Conservation (phyloP, 2,888 invertebrate genomes). For the Mantis religiosa region DNA sequence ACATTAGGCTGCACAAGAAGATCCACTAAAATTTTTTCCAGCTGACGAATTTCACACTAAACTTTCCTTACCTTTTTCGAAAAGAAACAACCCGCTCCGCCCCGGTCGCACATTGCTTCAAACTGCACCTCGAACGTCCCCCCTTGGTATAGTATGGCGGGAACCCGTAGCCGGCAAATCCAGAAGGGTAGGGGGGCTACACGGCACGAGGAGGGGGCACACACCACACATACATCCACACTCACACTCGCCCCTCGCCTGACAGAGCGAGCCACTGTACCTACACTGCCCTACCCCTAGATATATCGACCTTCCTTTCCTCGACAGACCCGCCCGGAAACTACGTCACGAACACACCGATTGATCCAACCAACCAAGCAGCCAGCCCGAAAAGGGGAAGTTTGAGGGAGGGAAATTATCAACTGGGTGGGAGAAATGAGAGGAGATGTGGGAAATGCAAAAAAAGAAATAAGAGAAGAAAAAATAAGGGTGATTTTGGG, state of each 20-base stretch:
- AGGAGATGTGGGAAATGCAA: neutral
- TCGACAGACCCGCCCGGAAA: slow-evolving; percentile 19
- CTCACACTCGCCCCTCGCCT: slow-evolving; percentile 1
- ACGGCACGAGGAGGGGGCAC: slow-evolving; percentile 36
- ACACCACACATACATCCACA: neutral
- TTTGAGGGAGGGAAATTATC: slow-evolving; percentile 1
- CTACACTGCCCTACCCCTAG: slow-evolving; percentile 17
- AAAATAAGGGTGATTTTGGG: neutral
- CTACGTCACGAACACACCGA: slow-evolving; percentile 24
- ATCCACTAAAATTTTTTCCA: neutral
- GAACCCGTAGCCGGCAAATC: slow-evolving; percentile 28
- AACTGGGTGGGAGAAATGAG: neutral
- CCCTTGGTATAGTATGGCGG: slow-evolving; percentile 17
- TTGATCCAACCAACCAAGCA: slow-evolving; percentile 26
- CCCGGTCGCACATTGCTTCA: slow-evolving; percentile 62
- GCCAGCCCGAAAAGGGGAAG: slow-evolving; percentile 1
- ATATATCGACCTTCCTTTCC: slow-evolving; percentile 23
- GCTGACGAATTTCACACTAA: neutral
- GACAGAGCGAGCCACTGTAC: neutral
- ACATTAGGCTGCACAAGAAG: neutral
- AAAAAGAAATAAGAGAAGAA: neutral
- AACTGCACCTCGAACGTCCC: slow-evolving; percentile 5
- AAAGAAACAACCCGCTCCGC: slow-evolving; percentile 66
- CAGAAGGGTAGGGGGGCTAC: slow-evolving; percentile 34
- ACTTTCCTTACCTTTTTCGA: slow-evolving; percentile 52